Conservation (phyloP, 2,888 invertebrate genomes). For the Dicyrtomina minuta region DNA sequence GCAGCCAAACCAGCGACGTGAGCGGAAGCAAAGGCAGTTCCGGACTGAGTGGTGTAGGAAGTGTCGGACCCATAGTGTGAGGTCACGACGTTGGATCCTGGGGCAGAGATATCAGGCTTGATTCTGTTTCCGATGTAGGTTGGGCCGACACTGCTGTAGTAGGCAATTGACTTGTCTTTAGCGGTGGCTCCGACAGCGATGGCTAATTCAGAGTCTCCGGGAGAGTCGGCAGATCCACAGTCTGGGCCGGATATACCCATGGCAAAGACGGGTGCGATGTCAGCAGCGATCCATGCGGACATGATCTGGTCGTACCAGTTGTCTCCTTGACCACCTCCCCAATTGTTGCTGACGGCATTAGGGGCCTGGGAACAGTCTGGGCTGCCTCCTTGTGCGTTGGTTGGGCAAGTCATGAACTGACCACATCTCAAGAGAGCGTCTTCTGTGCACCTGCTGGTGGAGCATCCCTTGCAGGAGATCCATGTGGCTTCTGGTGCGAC, state of each 20-base stretch:
- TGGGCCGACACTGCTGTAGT: slow-evolving; percentile 25
- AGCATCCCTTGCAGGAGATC: slow-evolving; percentile 28
- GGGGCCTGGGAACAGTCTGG: slow-evolving; percentile 22
- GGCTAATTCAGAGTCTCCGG: too few species aligned
- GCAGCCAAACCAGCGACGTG: too few species aligned
- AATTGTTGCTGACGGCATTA: slow-evolving; percentile 31
- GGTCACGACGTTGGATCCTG: slow-evolving; percentile 22
- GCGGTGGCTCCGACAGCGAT: slow-evolving; percentile 26
- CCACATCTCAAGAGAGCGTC: too few species aligned
- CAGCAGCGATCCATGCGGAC: too few species aligned
- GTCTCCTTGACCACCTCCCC: slow-evolving; percentile 31
- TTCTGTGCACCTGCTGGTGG: not conserved
- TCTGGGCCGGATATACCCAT: slow-evolving; percentile 28
- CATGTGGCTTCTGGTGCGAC: slow-evolving; percentile 18
- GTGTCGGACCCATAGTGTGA: slow-evolving; percentile 20
- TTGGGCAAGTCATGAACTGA: slow-evolving; percentile 30
- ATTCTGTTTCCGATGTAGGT: not conserved
- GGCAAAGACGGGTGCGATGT: slow-evolving; percentile 31
- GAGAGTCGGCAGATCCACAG: slow-evolving; percentile 22
- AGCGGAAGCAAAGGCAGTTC: slow-evolving; percentile 37
- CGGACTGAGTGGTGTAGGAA: slow-evolving; percentile 26
- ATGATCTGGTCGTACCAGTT: slow-evolving; percentile 13
- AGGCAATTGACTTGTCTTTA: not conserved
- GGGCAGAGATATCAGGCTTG: slow-evolving; percentile 32
- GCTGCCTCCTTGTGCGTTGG: slow-evolving; percentile 16